A percentile compares a stretch with the other conserved stretches of the same genome.
phyloP scores from a whole-genome alignment of 2,888 invertebrate species.

The Acrocera orbiculus region DNA sequence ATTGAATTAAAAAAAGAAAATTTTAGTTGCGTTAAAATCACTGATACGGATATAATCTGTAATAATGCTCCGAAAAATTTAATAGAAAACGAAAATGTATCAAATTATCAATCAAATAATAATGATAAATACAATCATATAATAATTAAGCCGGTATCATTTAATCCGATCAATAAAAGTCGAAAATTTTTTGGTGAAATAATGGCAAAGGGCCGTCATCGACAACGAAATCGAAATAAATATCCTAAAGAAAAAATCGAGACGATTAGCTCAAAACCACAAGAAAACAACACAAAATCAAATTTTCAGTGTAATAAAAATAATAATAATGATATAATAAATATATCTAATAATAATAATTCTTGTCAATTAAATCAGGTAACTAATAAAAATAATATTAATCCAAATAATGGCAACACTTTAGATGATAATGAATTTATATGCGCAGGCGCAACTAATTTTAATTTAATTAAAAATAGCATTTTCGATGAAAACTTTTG shows the following conservation, averaged over 20 bases:
- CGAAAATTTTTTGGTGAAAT: slow-evolving; percentile 25
- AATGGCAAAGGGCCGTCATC: slow-evolving; percentile 32
- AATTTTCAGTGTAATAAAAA: background rate
- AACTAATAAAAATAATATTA: background rate
- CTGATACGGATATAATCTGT: no score
- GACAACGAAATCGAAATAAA: slow-evolving; percentile 20
- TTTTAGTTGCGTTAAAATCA: no score
- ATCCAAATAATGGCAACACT: background rate
- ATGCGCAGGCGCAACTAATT: slow-evolving; percentile 7
- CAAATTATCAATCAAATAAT: no score
- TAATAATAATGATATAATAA: background rate
- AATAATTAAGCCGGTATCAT: slow-evolving; percentile 3
- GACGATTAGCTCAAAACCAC: background rate
- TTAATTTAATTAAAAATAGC: slow-evolving; percentile 8
- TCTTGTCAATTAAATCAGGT: background rate
- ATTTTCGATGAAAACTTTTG: no score
- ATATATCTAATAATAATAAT: background rate
- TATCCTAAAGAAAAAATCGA: slow-evolving; percentile 10
- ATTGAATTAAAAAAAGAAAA: no score
- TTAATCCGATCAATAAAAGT: slow-evolving; percentile 22
- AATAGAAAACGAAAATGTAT: slow-evolving; percentile 2
- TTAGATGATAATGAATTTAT: background rate
- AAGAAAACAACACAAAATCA: background rate
- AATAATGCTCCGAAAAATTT: slow-evolving; percentile 3
- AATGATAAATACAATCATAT: background rate